Evolutionary conservation across 2,113 vertebrate species (phyloP).

Genomic region (Sinosuthora webbiana): DNA sequence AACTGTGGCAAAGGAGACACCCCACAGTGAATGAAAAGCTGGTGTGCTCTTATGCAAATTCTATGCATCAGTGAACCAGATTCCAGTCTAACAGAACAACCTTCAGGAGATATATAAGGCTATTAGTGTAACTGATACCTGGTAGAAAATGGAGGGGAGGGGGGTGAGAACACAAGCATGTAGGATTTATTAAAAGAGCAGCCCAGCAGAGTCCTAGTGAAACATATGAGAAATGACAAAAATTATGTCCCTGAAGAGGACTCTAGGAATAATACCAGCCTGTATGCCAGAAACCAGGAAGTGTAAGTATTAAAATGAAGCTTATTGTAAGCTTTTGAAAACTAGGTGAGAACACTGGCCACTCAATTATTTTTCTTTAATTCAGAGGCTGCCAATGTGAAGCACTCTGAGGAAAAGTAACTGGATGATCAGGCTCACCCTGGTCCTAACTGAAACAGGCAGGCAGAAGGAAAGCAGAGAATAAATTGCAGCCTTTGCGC

Average conservation of each 20-base stretch:
- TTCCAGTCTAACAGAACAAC: slow-evolving; percentile 19
- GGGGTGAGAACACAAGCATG: neutral
- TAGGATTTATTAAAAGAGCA: slow-evolving; percentile 21
- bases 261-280: neutral
- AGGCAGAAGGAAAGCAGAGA: neutral
- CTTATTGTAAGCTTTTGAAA: neutral
- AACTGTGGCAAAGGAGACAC: neutral
- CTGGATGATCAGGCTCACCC: neutral
- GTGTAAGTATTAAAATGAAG: neutral
- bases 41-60: slow-evolving; percentile 37
- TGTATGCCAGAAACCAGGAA: neutral
- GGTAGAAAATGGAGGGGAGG: slow-evolving; percentile 6
- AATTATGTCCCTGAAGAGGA: neutral
- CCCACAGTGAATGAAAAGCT: neutral
- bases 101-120: slow-evolving; percentile 24
- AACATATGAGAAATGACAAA: neutral
- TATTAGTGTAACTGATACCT: slow-evolving; percentile 16
- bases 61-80: neutral
- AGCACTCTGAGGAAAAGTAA: neutral
- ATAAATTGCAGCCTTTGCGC: neutral
- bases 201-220: neutral
- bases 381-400: neutral
- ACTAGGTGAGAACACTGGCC: neutral
- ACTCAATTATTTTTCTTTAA: neutral
- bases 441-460: neutral